These are phyloP conservation scores for Pangasius djambal DNA, from an alignment of 2,797 vertebrate species.

Conservation along the genomic window DNA sequence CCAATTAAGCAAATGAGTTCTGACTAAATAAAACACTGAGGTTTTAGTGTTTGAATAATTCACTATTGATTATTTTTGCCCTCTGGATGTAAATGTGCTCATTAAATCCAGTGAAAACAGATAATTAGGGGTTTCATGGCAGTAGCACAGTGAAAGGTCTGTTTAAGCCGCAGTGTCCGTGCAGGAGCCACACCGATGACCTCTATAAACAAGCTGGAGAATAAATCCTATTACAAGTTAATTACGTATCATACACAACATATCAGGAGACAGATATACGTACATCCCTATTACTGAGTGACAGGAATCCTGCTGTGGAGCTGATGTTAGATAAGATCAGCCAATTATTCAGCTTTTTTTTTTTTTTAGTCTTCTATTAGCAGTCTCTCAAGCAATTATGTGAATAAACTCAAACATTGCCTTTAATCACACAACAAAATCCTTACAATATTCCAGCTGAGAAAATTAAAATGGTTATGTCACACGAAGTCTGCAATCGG, in stretches of 20 bases:
- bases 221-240: not conserved
- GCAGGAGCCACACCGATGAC: not conserved
- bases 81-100: not conserved
- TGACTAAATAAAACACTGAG: conserved; percentile 8
- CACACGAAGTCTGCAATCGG: not conserved
- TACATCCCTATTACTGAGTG: not conserved
- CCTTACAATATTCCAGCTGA: not conserved
- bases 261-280: not conserved
- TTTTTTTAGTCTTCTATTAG: not conserved
- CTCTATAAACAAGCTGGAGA: not conserved
- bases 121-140: conserved; percentile 24
- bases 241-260: not conserved
- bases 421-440: not conserved
- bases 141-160: conserved; percentile 8
- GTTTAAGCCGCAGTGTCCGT: not conserved
- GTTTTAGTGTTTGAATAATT: conserved; percentile 27
- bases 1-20: conserved; percentile 38
- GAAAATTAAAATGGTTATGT: not conserved
- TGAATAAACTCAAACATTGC: not conserved
- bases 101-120: not conserved
- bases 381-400: no score
- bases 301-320: not conserved
- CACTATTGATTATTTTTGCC: conserved; percentile 15
- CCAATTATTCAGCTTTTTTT: not conserved
- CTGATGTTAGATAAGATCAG: not conserved